Evolutionary conservation across 2,113 vertebrate genomes (phyloP).

Genomic region (Embiotoca jacksoni): DNA sequence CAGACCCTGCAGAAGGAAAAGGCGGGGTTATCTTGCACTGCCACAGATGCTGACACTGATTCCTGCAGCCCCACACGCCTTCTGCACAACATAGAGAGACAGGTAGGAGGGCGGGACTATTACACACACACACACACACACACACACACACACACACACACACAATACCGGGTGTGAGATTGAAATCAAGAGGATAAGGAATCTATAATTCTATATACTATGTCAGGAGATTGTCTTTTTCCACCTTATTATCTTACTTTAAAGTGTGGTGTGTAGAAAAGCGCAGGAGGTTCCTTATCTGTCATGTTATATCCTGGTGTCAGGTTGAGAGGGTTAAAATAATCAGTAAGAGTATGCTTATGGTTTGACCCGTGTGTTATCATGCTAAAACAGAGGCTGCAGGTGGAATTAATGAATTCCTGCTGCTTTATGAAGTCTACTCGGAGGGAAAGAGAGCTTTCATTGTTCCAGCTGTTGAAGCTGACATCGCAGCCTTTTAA

Average conservation of each 20-base stretch:
- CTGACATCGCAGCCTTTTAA: not conserved
- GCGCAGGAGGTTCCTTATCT: not conserved
- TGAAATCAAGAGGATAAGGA: not conserved
- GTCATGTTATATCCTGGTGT: not conserved
- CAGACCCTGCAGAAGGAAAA: slow-evolving; percentile 86
- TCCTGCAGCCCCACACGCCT: slow-evolving; percentile 93
- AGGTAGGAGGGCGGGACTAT: slow-evolving; percentile 82
- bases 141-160: no score
- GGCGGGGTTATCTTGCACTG: slow-evolving; percentile 83
- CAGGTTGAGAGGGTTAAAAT: slow-evolving; percentile 21
- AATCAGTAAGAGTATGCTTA: slow-evolving; percentile 9
- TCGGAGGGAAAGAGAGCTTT: slow-evolving; percentile 6
- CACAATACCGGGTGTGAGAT: not conserved
- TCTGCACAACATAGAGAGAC: slow-evolving; percentile 94
- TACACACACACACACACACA: not conserved
- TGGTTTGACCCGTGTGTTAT: slow-evolving; percentile 15
- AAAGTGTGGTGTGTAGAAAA: not conserved
- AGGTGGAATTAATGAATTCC: slow-evolving; percentile 28
- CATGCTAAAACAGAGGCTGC: slow-evolving; percentile 21
- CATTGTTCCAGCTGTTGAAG: not conserved
- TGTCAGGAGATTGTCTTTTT: slow-evolving; percentile 7
- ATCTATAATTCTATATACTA: not conserved
- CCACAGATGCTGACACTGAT: slow-evolving; percentile 88
- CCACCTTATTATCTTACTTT: not conserved
- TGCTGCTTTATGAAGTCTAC: slow-evolving; percentile 20